Base-by-base conservation (phyloP, 2,113 vertebrate genomes). In the Calypte anna region DNA sequence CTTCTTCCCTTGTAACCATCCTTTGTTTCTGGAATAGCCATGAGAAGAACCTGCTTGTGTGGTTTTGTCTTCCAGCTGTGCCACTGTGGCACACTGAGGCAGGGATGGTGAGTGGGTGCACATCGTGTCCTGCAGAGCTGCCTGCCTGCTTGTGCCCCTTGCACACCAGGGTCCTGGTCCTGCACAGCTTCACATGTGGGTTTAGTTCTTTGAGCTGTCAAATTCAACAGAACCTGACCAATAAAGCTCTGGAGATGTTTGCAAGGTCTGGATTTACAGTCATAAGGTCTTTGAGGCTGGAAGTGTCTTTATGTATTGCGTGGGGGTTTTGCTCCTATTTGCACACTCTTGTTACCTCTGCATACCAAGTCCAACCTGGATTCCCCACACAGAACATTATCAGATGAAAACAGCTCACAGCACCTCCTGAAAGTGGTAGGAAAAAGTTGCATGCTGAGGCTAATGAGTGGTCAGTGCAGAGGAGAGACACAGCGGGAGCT, bases 341-440 rank as follows among this genome's bases (percentile, higher is more conserved):
- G 40, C 53, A 81, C 55, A 68, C 53, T 92, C 61, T 83, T 63
- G 72, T 62, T 74, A 50, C 43, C 73, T 51, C 61, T 86, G 51
- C 57, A 61, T 53, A 81, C 76, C 64, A 63, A 67, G 21, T 31
- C 54, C 69, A 79, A 57, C 72, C 82, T 93, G 82, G 66, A 79
- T 86, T 86, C 55, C 15, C 51, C 63, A 69, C 81, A 88, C 72
- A 88, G 80, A 69, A 54, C 2, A 0, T 94, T 92, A 80, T 76
- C 68, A 86, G 94, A 70, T 69, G 58, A 61, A 61, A 82, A 18
- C 44, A 69, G 78, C 69, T 91, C 93, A 89, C 48, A 96, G 77
- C 81, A 67, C 31, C 69, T 87, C 75, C 58, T 76, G 85, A 64
- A 95, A 94, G 94, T 2, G 8, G 50, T 63, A 46, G 88, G 54